phyloP scores from a whole-genome alignment of 2,888 invertebrate genomes.

The Heliothis peltigera region DNA sequence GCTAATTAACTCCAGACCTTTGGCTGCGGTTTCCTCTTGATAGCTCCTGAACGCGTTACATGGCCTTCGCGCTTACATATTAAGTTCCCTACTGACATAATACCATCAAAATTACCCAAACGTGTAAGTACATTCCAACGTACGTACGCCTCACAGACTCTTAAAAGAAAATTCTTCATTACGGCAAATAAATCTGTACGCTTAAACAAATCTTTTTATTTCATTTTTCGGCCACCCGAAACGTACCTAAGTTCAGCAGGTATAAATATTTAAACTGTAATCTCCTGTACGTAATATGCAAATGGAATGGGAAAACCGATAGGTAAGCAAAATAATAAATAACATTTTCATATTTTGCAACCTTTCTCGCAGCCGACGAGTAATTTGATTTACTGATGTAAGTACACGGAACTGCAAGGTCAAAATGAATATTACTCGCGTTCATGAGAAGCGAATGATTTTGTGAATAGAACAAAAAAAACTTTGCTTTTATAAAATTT shows the following conservation, averaged over 20 bases:
- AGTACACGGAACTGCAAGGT: conserved; percentile 16
- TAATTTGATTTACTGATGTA: conserved; percentile 38
- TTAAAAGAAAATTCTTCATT: conserved; percentile 4
- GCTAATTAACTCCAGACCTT: conserved; percentile 60
- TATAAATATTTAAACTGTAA: conserved; percentile 49
- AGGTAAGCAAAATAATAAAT: conserved; percentile 41
- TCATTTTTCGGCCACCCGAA: conserved; percentile 19
- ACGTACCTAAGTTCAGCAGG: conserved; percentile 11
- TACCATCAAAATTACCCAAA: conserved; percentile 47
- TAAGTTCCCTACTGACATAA: conserved; percentile 51
- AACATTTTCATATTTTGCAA: conserved; percentile 37
- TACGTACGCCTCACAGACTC: conserved; percentile 10
- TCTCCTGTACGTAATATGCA: conserved; percentile 45
- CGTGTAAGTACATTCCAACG: conserved; percentile 13
- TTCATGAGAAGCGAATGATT: neutral
- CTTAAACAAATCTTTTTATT: conserved; percentile 1
- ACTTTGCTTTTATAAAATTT: too few relatives aligned
- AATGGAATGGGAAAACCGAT: conserved; percentile 45
- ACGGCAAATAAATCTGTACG: neutral
- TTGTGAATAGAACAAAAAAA: too few relatives aligned
- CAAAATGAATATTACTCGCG: conserved; percentile 10
- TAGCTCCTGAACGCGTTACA: conserved; percentile 49
- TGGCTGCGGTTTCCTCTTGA: conserved; percentile 49
- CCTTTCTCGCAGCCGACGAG: conserved; percentile 29
- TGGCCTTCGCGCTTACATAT: conserved; percentile 45